A percentile compares a stretch with the other conserved stretches of the same genome.
phyloP scores from a whole-genome alignment of 1,140 invertebrate species.

The Hylaeus anthracinus region DNA sequence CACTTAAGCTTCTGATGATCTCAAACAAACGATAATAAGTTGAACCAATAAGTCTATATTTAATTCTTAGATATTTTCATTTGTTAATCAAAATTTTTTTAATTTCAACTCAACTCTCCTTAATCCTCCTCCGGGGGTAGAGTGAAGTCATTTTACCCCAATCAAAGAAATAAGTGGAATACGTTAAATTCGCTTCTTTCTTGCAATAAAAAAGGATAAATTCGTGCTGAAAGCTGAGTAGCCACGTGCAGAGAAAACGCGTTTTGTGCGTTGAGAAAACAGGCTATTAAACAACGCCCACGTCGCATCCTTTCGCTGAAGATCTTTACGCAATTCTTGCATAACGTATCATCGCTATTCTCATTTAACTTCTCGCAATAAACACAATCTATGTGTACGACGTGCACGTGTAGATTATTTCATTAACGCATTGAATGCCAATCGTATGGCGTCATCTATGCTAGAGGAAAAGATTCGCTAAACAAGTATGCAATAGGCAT shows the following conservation, averaged over 20 bases:
- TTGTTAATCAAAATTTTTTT: too few species aligned
- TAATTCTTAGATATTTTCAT: too few species aligned
- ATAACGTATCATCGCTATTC: constrained; percentile 36
- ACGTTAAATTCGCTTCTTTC: too few species aligned
- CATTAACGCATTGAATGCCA: constrained; percentile 16
- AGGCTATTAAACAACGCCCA: constrained; percentile 20
- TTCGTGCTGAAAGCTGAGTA: background rate
- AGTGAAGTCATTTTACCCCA: too few species aligned
- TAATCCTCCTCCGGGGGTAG: too few species aligned
- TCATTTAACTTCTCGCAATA: constrained; percentile 5
- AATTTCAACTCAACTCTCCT: too few species aligned
- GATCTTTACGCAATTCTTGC: constrained; percentile 32
- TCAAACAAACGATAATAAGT: too few species aligned
- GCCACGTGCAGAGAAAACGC: background rate
- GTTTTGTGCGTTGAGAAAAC: background rate
- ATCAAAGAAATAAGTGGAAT: too few species aligned
- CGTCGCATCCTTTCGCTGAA: background rate
- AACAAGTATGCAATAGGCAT: background rate
- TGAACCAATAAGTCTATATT: too few species aligned
- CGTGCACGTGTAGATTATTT: background rate
- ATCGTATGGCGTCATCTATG: background rate
- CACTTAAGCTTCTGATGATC: too few species aligned
- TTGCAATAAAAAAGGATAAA: too few species aligned
- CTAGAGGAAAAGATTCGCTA: background rate
- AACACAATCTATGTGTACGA: background rate